Base-by-base conservation (phyloP, 2,113 vertebrate genomes). In the Macroglossus sobrinus region DNA sequence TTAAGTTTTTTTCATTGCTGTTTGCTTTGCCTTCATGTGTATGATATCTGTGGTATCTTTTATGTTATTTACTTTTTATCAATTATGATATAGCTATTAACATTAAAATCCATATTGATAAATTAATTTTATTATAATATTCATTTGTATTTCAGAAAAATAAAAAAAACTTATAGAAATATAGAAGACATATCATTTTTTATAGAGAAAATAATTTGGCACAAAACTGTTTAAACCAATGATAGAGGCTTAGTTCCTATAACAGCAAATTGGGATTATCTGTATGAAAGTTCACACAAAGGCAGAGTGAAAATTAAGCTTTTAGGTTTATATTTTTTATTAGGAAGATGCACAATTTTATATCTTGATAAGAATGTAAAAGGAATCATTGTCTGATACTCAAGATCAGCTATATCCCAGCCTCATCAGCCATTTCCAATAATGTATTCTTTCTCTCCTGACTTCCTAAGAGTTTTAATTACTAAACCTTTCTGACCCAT, bases 71-170 rank as follows among this genome's bases (percentile, higher is more conserved):
- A 90, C 33, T 53, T 96, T 88, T 92, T 89, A 80, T 92, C 68
- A 91, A 86, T 85, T 89, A 74, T 47, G 71, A 38, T n/a, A 53
- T 53, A 87, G 38, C 53, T 86, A 66, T 92, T 74, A 95, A 69
- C 43, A 68, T 86, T 89, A 93, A 93, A 81, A 86, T 92, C 8
- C 4, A 85, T 89, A 59, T 15, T 71, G 40, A 43, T 82, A 82
- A 86, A 72, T 69, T 90, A 75, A 66, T 82, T 91, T 92, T 94
- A 89, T 85, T 82, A 12, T 89, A 82, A 59, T 81, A 82, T 43
- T 57, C 28, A 55, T 93, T 89, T 63, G 35, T 16, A 95, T 61
- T 92, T 92, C 43, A 92, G 61, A 61, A 92, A 84, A 93, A 75
- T 47, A 72, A 59, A 72, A 22, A 57, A 53, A 72, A 89, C 43